Conservation (phyloP, 2,888 invertebrate genomes). For the Zygogramma bicolorata region DNA sequence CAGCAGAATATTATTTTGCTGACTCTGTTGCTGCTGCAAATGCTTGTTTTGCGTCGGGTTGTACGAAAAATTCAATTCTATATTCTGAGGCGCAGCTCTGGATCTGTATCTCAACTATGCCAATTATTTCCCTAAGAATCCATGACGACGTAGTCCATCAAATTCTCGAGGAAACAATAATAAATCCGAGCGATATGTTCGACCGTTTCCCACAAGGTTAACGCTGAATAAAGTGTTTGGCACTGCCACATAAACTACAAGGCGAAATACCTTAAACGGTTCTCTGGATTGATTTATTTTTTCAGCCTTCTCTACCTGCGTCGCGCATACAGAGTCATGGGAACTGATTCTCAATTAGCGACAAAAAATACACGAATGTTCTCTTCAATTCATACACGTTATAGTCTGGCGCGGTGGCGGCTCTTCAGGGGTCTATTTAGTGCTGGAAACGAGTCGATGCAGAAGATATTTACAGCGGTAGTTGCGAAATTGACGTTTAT, state of each 20-base stretch:
- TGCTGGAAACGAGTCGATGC: neutral
- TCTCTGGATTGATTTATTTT: constrained; percentile 54
- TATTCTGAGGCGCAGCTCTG: no score
- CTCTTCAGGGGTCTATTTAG: neutral
- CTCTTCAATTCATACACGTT: constrained; percentile 40
- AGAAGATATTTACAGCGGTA: neutral
- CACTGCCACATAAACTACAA: constrained; percentile 44
- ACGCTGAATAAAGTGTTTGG: constrained; percentile 42
- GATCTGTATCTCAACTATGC: no score
- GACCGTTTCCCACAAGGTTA: constrained; percentile 40
- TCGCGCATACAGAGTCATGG: constrained; percentile 57
- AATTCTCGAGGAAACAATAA: constrained; percentile 5
- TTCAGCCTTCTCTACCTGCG: constrained; percentile 50
- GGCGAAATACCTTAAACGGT: constrained; percentile 55
- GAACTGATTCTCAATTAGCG: constrained; percentile 56
- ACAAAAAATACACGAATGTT: constrained; percentile 40
- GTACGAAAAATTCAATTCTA: no score
- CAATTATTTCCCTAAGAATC: neutral
- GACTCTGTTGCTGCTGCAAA: no score
- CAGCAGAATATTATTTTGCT: no score
- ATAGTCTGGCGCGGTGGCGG: constrained; percentile 26
- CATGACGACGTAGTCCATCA: neutral
- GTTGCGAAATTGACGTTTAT: neutral
- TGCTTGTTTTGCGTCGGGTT: no score
- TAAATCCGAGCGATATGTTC: constrained; percentile 31